Conservation (phyloP, 2,888 invertebrate species). For the Stramonita haemastoma region DNA sequence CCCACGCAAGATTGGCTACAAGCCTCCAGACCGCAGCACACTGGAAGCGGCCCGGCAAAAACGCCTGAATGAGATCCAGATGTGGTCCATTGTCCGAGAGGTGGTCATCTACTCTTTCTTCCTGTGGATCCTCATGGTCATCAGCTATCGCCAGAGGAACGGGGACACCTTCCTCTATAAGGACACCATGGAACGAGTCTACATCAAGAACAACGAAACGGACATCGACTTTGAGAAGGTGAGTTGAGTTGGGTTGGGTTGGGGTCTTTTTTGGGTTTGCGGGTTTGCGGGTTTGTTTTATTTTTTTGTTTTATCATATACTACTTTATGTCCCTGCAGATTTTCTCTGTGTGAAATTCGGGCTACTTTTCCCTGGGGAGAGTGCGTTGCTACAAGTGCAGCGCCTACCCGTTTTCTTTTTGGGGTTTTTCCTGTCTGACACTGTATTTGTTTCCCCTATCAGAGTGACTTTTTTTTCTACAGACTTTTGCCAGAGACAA, state of each 20-base stretch:
- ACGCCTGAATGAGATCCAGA: slow-evolving; percentile 78
- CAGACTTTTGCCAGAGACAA: too few relatives aligned
- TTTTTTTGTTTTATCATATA: neutral
- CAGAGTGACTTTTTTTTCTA: too few relatives aligned
- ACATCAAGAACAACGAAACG: slow-evolving; percentile 55
- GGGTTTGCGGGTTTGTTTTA: neutral
- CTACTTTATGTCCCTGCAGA: too few relatives aligned
- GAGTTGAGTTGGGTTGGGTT: neutral
- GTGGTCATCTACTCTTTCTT: slow-evolving; percentile 78
- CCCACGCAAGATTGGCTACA: slow-evolving; percentile 69
- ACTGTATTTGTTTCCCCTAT: too few relatives aligned
- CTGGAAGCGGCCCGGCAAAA: slow-evolving; percentile 74
- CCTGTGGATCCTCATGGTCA: slow-evolving; percentile 78
- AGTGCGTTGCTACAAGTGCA: too few relatives aligned
- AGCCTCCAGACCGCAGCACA: slow-evolving; percentile 74
- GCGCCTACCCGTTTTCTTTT: too few relatives aligned
- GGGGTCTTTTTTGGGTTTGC: neutral
- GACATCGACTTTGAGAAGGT: slow-evolving; percentile 48
- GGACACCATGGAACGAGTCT: slow-evolving; percentile 72
- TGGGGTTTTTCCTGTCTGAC: too few relatives aligned
- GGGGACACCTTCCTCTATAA: slow-evolving; percentile 77
- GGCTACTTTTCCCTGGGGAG: too few relatives aligned
- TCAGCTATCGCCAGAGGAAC: slow-evolving; percentile 78
- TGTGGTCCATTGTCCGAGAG: slow-evolving; percentile 78
- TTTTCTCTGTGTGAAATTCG: too few relatives aligned